Conservation (phyloP, 2,888 invertebrate species). For the Spisula subtruncata region DNA sequence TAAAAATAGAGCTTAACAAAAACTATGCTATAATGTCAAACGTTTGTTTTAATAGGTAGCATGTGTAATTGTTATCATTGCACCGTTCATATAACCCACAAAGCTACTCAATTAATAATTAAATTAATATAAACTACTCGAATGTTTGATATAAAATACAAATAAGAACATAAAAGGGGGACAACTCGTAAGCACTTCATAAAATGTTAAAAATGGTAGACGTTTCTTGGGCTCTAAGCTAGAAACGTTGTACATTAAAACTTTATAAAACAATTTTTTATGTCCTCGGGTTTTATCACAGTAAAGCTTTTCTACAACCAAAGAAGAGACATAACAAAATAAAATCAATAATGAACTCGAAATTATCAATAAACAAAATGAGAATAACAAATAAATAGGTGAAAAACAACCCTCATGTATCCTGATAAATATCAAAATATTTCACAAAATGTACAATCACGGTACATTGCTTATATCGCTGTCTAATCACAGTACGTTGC, state of each 20-base stretch:
- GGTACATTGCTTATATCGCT: not conserved
- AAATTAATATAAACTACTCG: not conserved
- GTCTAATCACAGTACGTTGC: not conserved
- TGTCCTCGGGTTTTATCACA: constrained; percentile 11
- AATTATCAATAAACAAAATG: not conserved
- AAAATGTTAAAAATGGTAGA: not conserved
- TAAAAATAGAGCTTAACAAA: too few relatives aligned
- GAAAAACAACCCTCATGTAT: constrained; percentile 11
- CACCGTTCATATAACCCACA: not conserved
- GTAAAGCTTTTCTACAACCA: constrained; percentile 21
- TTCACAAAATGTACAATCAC: not conserved
- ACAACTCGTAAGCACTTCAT: constrained; percentile 10
- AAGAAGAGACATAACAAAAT: not conserved
- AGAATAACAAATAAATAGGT: constrained; percentile 16
- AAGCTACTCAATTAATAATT: not conserved
- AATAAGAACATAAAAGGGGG: not conserved
- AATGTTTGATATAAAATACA: not conserved
- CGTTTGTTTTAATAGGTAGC: too few relatives aligned
- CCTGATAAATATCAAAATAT: constrained; percentile 4
- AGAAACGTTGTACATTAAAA: not conserved
- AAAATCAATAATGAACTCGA: not conserved
- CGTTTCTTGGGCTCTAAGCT: not conserved
- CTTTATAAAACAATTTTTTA: not conserved
- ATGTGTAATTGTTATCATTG: not conserved
- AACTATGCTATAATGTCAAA: too few relatives aligned